A percentile compares a stretch with the other conserved stretches of the same genome.
Evolutionary conservation across 2,113 vertebrate species (phyloP).

Genomic region (Ophiodon elongatus): DNA sequence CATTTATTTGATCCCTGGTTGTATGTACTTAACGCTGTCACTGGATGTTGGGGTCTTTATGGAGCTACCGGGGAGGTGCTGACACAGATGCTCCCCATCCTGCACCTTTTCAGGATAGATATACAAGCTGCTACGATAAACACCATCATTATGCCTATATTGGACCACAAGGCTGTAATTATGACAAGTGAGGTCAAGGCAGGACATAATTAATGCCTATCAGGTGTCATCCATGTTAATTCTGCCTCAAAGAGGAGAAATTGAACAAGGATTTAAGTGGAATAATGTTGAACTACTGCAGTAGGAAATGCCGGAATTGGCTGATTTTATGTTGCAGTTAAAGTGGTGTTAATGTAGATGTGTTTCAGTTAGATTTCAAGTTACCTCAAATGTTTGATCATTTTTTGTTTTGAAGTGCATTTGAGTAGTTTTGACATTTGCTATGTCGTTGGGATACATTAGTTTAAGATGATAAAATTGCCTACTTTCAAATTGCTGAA

Average conservation of each 20-base stretch:
- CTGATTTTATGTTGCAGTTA: slow-evolving; percentile 11
- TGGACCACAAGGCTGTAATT: slow-evolving; percentile 71
- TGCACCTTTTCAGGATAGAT: slow-evolving; percentile 64
- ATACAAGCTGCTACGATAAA: slow-evolving; percentile 73
- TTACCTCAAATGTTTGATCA: not conserved
- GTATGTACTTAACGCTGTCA: slow-evolving; percentile 69
- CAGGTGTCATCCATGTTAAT: slow-evolving; percentile 56
- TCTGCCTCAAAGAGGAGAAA: slow-evolving; percentile 50
- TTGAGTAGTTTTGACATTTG: slow-evolving; percentile 45
- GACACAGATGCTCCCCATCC: slow-evolving; percentile 42
- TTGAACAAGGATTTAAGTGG: slow-evolving; percentile 43
- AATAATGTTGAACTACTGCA: slow-evolving; percentile 36
- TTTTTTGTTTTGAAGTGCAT: slow-evolving; percentile 5
- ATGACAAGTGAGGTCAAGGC: slow-evolving; percentile 68
- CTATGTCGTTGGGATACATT: slow-evolving; percentile 60
- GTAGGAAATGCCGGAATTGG: not conserved
- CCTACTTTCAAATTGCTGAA: slow-evolving; percentile 45
- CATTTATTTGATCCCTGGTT: slow-evolving; percentile 40
- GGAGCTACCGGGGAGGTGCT: slow-evolving; percentile 52
- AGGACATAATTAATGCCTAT: slow-evolving; percentile 77
- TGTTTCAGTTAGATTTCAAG: slow-evolving; percentile 18
- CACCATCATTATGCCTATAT: slow-evolving; percentile 76
- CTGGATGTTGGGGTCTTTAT: slow-evolving; percentile 47
- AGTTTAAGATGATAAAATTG: slow-evolving; percentile 64
- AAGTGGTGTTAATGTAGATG: not conserved